These are phyloP conservation scores for Neolamprologus variostigma DNA, from an alignment of 2,113 vertebrate species.

Conservation along the genomic window DNA sequence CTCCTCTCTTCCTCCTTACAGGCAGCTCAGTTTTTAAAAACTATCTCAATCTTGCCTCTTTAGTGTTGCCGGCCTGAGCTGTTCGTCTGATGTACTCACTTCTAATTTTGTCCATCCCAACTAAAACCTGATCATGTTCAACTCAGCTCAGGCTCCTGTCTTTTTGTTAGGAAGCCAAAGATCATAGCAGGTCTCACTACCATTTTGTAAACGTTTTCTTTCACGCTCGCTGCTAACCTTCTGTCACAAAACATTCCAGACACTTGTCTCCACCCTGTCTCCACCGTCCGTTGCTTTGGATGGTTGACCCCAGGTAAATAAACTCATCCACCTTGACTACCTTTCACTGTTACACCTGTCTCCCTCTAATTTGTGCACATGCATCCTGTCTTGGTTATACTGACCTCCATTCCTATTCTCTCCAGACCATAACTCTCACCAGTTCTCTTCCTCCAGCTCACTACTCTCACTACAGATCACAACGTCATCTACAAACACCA, in stretches of 20 bases:
- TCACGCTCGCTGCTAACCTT: not conserved
- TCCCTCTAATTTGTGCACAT: not conserved
- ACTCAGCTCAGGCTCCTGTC: not conserved
- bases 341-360: not conserved
- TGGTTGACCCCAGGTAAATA: not conserved
- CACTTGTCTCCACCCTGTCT: not conserved
- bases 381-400: not conserved
- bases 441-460: not conserved
- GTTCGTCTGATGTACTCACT: accelerated
- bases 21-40: not conserved
- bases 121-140: not conserved
- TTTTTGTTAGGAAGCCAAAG: not conserved
- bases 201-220: not conserved
- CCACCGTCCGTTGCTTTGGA: accelerated
- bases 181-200: not conserved
- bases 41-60: not conserved
- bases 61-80: not conserved
- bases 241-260: not conserved
- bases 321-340: not conserved
- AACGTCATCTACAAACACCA: accelerated
- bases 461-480: not conserved
- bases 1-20: not conserved
- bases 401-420: not conserved
- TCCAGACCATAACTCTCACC: not conserved
- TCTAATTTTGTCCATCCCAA: not conserved